phyloP scores from a whole-genome alignment of 2,888 invertebrate species.

The Anoncus sp. region DNA sequence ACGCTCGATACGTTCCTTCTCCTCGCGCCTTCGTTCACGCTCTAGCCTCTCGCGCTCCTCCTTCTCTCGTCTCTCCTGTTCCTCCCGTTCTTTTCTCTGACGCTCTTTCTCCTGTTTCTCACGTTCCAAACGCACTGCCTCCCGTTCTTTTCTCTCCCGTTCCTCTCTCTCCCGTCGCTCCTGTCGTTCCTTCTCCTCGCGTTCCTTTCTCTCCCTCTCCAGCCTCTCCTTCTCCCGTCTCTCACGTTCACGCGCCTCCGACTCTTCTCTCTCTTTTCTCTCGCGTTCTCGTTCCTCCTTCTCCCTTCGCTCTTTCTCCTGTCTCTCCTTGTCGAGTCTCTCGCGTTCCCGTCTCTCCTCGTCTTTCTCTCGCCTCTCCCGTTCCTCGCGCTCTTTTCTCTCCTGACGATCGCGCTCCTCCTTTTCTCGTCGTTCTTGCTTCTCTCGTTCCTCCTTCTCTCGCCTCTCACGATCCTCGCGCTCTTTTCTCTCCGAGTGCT shows the following conservation, averaged over 20 bases:
- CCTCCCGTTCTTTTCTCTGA: slow-evolving; percentile 81
- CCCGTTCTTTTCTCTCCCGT: slow-evolving; percentile 76
- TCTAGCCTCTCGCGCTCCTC: slow-evolving; percentile 83
- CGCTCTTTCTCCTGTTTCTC: slow-evolving; percentile 78
- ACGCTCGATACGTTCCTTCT: slow-evolving; percentile 82
- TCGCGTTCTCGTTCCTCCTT: slow-evolving; percentile 77
- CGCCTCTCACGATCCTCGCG: slow-evolving; percentile 75
- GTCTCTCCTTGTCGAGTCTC: slow-evolving; percentile 74
- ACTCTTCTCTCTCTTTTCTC: slow-evolving; percentile 76
- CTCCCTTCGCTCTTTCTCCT: slow-evolving; percentile 74
- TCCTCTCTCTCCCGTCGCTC: slow-evolving; percentile 71
- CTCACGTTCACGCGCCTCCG: slow-evolving; percentile 77
- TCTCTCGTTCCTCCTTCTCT: slow-evolving; percentile 76
- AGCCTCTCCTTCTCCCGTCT: slow-evolving; percentile 77
- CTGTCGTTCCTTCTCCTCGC: slow-evolving; percentile 73
- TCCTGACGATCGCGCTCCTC: slow-evolving; percentile 52
- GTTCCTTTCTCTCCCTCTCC: slow-evolving; percentile 76
- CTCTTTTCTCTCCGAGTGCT: slow-evolving; percentile 72
- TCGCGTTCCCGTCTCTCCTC: slow-evolving; percentile 75
- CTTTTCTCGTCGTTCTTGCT: slow-evolving; percentile 72
- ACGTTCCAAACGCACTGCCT: slow-evolving; percentile 73
- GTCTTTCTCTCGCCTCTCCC: slow-evolving; percentile 74
- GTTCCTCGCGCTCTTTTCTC: slow-evolving; percentile 74
- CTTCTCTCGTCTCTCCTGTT: slow-evolving; percentile 76
- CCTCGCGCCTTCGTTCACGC: slow-evolving; percentile 73